phyloP scores from a whole-genome alignment of 2,797 vertebrate genomes.

The Otus scops region DNA sequence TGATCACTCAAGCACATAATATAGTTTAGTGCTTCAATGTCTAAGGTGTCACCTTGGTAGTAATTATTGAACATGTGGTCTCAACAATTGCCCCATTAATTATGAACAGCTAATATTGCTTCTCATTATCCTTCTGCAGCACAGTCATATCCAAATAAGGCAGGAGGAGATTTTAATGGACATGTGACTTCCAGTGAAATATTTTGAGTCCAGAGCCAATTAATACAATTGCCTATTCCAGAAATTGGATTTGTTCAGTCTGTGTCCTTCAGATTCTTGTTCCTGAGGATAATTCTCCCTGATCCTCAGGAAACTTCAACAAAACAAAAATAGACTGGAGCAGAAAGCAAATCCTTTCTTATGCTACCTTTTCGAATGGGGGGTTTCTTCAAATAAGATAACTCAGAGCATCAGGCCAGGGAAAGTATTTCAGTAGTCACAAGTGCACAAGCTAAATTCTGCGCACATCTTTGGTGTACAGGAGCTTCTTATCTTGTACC shows the following conservation, averaged over 20 bases:
- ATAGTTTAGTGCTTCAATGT: not conserved
- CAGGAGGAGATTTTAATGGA: not conserved
- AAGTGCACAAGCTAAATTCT: not conserved
- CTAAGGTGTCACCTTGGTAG: constrained; percentile 3
- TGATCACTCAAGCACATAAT: not conserved
- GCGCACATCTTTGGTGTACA: not conserved
- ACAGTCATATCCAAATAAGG: not conserved
- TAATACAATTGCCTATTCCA: not conserved
- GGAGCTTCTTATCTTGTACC: not conserved
- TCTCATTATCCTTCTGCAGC: not conserved
- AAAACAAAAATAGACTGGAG: not conserved
- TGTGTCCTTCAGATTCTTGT: not conserved
- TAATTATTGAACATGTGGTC: not conserved
- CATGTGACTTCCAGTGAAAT: not conserved
- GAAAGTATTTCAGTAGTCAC: not conserved
- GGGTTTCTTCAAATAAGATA: not conserved
- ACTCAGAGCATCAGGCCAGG: not conserved
- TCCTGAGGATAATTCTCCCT: not conserved
- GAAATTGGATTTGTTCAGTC: not conserved
- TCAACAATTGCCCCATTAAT: not conserved
- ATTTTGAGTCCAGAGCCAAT: not conserved
- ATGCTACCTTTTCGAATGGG: not conserved
- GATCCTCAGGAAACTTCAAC: not conserved
- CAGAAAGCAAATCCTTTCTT: not conserved
- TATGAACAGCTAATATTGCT: not conserved